Conservation (phyloP, 2,797 vertebrate genomes). For the Hydrolagus colliei region DNA sequence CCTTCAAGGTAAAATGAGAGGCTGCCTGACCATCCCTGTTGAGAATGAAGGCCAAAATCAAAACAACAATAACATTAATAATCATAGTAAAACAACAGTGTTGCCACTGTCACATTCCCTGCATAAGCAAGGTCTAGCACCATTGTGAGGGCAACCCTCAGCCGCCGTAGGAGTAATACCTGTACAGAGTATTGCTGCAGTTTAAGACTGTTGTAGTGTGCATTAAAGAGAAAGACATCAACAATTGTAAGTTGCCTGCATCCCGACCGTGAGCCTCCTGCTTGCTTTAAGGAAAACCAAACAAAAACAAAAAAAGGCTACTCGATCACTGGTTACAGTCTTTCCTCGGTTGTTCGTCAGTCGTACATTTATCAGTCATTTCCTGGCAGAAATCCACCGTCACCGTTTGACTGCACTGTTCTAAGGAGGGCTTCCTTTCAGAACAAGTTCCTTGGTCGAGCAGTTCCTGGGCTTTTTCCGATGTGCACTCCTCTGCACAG, state of each 20-base stretch:
- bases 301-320: slow-evolving; percentile 48
- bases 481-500: slow-evolving; percentile 57
- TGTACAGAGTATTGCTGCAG: slow-evolving; percentile 94
- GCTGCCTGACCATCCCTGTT: slow-evolving; percentile 69
- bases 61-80: slow-evolving; percentile 45
- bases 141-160: slow-evolving; percentile 79
- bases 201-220: slow-evolving; percentile 99
- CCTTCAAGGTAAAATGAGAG: slow-evolving; percentile 72
- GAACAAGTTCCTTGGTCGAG: slow-evolving; percentile 62
- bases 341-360: slow-evolving; percentile 92
- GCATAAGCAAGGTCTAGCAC: slow-evolving; percentile 82
- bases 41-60: slow-evolving; percentile 71
- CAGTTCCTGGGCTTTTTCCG: slow-evolving; percentile 53
- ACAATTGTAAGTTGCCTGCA: slow-evolving; percentile 74
- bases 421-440: slow-evolving; percentile 66
- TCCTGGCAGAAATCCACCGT: slow-evolving; percentile 98
- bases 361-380: slow-evolving; percentile 99
- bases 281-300: slow-evolving; percentile 36
- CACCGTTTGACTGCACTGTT: slow-evolving; percentile 84
- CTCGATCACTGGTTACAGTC: slow-evolving; percentile 74
- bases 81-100: slow-evolving; percentile 50
- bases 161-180: slow-evolving; percentile 79
- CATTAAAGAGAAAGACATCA: slow-evolving; percentile 62
- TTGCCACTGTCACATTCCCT: slow-evolving; percentile 67
- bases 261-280: slow-evolving; percentile 53